Conservation (phyloP, 1,140 invertebrate species). For the Chrysomallon squamiferum region DNA sequence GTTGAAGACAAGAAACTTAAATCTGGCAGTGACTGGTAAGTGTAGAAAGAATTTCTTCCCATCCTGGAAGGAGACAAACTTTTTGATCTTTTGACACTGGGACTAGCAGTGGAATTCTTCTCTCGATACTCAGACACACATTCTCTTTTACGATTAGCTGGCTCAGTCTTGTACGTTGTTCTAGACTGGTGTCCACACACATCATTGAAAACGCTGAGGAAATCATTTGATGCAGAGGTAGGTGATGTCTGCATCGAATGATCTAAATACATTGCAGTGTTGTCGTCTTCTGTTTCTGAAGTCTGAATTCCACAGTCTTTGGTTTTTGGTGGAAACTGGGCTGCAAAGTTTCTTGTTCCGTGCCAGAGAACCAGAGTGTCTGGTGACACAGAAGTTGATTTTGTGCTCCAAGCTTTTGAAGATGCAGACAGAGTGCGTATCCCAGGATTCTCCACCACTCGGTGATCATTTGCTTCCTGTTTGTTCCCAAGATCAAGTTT, state of each 20-base stretch:
- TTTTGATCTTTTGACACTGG: constrained; percentile 5
- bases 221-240: constrained; percentile 32
- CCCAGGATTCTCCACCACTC: not conserved
- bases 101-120: not conserved
- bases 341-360: constrained; percentile 55
- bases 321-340: constrained; percentile 56
- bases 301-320: constrained; percentile 55
- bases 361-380: constrained; percentile 52
- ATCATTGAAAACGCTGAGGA: constrained; percentile 45
- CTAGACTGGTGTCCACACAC: constrained; percentile 23
- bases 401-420: not conserved
- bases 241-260: constrained; percentile 45
- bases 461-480: not conserved
- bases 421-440: not conserved
- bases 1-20: constrained; percentile 39
- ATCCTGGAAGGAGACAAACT: constrained; percentile 27
- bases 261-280: constrained; percentile 11
- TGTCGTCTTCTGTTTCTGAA: constrained; percentile 18
- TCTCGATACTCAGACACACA: not conserved
- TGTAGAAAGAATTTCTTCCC: constrained; percentile 35
- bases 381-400: constrained; percentile 40
- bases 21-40: constrained; percentile 51
- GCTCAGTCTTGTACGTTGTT: not conserved
- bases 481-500: not conserved
- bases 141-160: not conserved